Evolutionary conservation across 2,797 vertebrate genomes (phyloP), one percentile per base, ranked within the genome.

Genomic region (Huso huso): DNA sequence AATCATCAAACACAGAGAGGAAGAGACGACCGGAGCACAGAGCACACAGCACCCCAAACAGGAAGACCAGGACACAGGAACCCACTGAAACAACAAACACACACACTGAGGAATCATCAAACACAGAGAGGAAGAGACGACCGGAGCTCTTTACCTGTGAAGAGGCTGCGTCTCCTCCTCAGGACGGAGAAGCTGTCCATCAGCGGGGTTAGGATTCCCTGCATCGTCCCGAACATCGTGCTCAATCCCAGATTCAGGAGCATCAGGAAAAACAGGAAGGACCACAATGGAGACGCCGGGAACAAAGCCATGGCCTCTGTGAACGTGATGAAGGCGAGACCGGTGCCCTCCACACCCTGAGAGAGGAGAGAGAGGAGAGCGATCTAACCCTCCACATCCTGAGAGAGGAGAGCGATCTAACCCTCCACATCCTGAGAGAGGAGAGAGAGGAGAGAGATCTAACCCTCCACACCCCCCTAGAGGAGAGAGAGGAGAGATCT

Each of bases 221-320:
- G 91, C 86, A 91, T 86, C 8, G 85, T 89, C 1, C 89, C 92
- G 6, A 93, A 84, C 83, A 87, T 88, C 62, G 88, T 88, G 79
- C 86, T 89, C 67, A 96, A 77, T 6, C 87, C 89, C 69, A 91
- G 62, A 65, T 84, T 87, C 70, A 94, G 86, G 73, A 93, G 77
- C 90, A 92, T 86, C 67, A 95, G 84, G 77, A 94, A 93, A 81
- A 93, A 93, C 48, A 94, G 74, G 0, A 84, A 71, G 0, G 90
- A 91, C 92, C 93, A 94, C 78, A 92, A 91, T 0, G 88, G 82
- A 62, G 90, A 91, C 4, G 82, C 88, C 0, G 93, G 91, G 18
- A 93, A 82, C 3, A 82, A 80, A 0, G 89, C 86, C 79, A 92
- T 90, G 48, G 90, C 87, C 76, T 95, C 91, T 0, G 87, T 87